These are phyloP conservation scores for Torymus tubicola DNA, from an alignment of 2,888 invertebrate genomes.

Conservation along the genomic window DNA sequence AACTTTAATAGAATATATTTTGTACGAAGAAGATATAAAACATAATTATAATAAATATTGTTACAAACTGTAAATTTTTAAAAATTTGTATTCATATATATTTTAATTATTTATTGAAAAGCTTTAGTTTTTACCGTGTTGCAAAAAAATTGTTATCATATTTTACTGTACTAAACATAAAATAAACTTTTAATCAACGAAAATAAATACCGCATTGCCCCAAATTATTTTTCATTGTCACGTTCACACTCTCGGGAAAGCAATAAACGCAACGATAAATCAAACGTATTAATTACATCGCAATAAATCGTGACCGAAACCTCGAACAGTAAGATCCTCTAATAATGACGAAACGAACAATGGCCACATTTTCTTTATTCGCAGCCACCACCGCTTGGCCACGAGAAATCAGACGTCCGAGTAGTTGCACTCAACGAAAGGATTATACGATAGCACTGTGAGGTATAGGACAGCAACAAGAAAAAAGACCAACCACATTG, in stretches of 20 bases:
- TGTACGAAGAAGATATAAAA: too few relatives aligned
- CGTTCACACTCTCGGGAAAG: neutral
- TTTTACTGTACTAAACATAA: too few relatives aligned
- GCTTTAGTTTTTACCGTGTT: too few relatives aligned
- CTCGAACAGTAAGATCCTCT: conserved; percentile 1
- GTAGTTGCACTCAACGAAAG: conserved; percentile 14
- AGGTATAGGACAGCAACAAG: neutral
- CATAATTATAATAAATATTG: too few relatives aligned
- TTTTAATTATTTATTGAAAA: too few relatives aligned
- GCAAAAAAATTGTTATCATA: too few relatives aligned
- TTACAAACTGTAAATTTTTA: too few relatives aligned
- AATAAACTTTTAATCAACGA: neutral
- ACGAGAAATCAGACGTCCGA: too few relatives aligned
- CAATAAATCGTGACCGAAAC: conserved; percentile 21
- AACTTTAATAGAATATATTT: too few relatives aligned
- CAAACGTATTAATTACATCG: conserved; percentile 37
- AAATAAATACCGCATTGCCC: neutral
- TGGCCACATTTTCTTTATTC: neutral
- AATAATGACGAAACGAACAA: neutral
- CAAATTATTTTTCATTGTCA: too few relatives aligned
- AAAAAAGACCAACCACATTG: neutral
- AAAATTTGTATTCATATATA: too few relatives aligned
- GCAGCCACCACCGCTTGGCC: too few relatives aligned
- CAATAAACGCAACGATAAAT: conserved; percentile 44
- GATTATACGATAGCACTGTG: neutral